These are phyloP conservation scores for Agapostemon virescens DNA, from an alignment of 2,888 invertebrate genomes.

Conservation along the genomic window DNA sequence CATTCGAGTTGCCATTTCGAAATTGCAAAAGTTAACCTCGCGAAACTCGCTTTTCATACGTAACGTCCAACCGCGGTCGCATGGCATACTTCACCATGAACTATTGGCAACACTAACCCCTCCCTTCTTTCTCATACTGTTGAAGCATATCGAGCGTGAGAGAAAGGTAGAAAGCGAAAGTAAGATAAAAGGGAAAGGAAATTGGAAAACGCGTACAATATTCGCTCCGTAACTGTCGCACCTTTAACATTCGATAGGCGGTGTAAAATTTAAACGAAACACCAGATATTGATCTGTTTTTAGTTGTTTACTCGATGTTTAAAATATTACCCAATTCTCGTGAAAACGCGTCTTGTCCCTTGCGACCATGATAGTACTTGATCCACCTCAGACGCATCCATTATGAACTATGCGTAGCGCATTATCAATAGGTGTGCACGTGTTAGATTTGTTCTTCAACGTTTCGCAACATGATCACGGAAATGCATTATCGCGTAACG, in stretches of 20 bases:
- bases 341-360: no score
- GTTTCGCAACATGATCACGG: neutral
- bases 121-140: neutral
- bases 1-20: neutral
- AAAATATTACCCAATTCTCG: neutral
- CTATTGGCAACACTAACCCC: constrained; percentile 48
- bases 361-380: no score
- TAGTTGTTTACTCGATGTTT: neutral
- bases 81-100: constrained; percentile 6
- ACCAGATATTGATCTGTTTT: neutral
- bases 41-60: constrained; percentile 37
- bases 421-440: no score
- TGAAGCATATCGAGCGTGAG: constrained; percentile 51
- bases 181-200: neutral
- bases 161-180: neutral
- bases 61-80: constrained; percentile 45
- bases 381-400: no score
- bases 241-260: no score
- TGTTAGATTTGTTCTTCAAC: neutral
- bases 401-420: no score
- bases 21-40: neutral
- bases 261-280: neutral
- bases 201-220: neutral
- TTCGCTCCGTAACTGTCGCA: no score
- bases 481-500: neutral